Evolutionary conservation across 2,888 invertebrate species (phyloP), one percentile per base, ranked within the genome.

Genomic region (Drymonia ruficornis): DNA sequence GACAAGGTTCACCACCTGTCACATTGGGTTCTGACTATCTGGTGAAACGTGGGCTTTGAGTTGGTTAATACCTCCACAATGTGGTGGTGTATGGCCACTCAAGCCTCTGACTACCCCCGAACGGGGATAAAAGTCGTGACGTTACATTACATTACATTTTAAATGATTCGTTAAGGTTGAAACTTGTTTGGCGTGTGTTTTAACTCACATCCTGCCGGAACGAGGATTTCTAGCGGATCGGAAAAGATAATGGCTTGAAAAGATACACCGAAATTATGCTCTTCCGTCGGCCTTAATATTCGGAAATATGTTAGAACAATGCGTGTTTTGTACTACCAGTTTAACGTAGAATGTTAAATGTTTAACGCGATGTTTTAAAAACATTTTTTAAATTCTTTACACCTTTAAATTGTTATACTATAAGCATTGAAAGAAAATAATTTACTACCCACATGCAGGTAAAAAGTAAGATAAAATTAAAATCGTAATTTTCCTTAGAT

Each of bases 281-380:
- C 84, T 86, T 91, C 91, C 91, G 88, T 76, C 77, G 88, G 65
- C 91, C 91, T 91, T 80, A 74, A 71, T 62, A 67, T 78, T 85
- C 83, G 84, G 84, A 88, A 84, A 83, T 74, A 67, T 67, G 64
- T 50, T 64, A 63, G 73, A 78, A 78, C 78, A 78, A 80, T 79
- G 64, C 67, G 60, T 59, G 56, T 63, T 61, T 51, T 55, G 53
- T 65, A 54, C 44, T 53, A 50, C 55, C 49, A 36, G 16, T 19
- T 49, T 7, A 49, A 44, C 45, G 45, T 45, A 28, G 28, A 45
- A 45, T 19, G 43, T 19, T 43, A 13, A 43, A 12, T 46, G 19
- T 15, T 40, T 42, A 42, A 6, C 19, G 18, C 11, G 15, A 29
- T 46, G 15, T 46, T 46, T 46, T 29, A 29, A 46, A 46, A 2